These are phyloP conservation scores for Uropetala carovei DNA, from an alignment of 2,888 invertebrate species.

Conservation along the genomic window DNA sequence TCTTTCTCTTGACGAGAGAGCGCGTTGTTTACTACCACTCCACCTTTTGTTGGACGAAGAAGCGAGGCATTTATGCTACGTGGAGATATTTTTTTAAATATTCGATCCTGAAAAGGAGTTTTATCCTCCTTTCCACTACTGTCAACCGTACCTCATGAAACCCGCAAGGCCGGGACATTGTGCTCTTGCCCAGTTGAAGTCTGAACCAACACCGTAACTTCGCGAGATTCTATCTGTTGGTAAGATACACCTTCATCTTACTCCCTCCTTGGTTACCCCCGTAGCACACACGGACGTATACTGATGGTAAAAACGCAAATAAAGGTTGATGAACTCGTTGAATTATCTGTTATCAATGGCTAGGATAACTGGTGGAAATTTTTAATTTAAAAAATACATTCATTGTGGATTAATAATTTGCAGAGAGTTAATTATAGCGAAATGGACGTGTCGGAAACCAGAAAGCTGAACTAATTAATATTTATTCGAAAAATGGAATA, in stretches of 20 bases:
- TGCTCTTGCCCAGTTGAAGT: slow-evolving; percentile 38
- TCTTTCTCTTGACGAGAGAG: background rate
- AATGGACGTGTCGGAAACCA: too few relatives aligned
- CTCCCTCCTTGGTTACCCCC: slow-evolving; percentile 2
- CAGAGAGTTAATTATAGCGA: too few relatives aligned
- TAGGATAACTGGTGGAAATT: too few relatives aligned
- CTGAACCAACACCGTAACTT: slow-evolving; percentile 46
- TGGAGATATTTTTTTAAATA: slow-evolving; percentile 16
- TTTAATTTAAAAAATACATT: too few relatives aligned
- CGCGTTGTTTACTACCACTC: background rate
- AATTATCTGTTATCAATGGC: background rate
- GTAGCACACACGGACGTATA: background rate
- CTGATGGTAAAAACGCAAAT: background rate
- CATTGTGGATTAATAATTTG: too few relatives aligned
- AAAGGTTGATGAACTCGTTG: slow-evolving; percentile 35
- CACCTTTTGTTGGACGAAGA: background rate
- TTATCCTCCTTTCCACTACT: slow-evolving; percentile 16
- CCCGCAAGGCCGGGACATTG: slow-evolving; percentile 45
- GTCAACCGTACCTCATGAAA: slow-evolving; percentile 34
- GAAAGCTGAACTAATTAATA: too few relatives aligned
- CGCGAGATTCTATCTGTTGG: slow-evolving; percentile 49
- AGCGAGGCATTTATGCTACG: slow-evolving; percentile 11
- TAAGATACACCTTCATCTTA: slow-evolving; percentile 17
- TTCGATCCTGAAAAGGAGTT: background rate
- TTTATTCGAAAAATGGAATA: too few relatives aligned